phyloP scores from a whole-genome alignment of 1,140 invertebrate genomes.

The Dreissena polymorpha region DNA sequence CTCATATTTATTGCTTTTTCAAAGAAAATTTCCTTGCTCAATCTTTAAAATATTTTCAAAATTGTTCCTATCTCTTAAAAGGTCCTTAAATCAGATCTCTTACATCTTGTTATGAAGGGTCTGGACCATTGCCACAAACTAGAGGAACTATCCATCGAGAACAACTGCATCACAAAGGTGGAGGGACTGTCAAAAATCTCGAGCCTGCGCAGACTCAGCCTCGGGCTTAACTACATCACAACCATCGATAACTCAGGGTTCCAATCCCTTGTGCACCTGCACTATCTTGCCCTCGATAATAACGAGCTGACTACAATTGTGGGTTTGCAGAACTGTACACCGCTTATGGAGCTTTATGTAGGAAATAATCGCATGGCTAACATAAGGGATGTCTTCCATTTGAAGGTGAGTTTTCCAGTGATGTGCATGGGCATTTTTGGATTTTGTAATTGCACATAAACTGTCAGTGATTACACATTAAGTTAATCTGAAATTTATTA shows the following conservation, averaged over 20 bases:
- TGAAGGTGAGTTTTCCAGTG: constrained; percentile 70
- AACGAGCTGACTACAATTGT: constrained; percentile 72
- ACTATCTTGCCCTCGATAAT: constrained; percentile 75
- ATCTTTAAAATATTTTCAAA: too few species aligned
- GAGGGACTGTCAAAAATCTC: constrained; percentile 90
- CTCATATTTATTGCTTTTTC: too few species aligned
- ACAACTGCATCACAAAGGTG: constrained; percentile 92
- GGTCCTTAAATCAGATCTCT: too few species aligned
- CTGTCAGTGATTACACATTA: too few species aligned
- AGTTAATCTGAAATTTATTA: too few species aligned
- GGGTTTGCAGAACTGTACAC: constrained; percentile 67
- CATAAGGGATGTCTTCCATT: constrained; percentile 76
- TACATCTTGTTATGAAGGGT: constrained; percentile 62
- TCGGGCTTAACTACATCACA: constrained; percentile 90
- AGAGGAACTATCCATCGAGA: constrained; percentile 89
- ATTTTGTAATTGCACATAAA: too few species aligned
- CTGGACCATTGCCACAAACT: constrained; percentile 74
- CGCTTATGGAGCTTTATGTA: constrained; percentile 77
- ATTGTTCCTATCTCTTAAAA: too few species aligned
- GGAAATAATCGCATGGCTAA: constrained; percentile 77
- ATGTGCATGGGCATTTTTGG: too few species aligned
- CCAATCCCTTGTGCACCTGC: constrained; percentile 66
- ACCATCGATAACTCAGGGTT: constrained; percentile 80
- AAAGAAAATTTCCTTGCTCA: too few species aligned
- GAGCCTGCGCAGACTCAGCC: constrained; percentile 91